Evolutionary conservation across 2,797 vertebrate species (phyloP).

Genomic region (Ctenosaura bakeri): DNA sequence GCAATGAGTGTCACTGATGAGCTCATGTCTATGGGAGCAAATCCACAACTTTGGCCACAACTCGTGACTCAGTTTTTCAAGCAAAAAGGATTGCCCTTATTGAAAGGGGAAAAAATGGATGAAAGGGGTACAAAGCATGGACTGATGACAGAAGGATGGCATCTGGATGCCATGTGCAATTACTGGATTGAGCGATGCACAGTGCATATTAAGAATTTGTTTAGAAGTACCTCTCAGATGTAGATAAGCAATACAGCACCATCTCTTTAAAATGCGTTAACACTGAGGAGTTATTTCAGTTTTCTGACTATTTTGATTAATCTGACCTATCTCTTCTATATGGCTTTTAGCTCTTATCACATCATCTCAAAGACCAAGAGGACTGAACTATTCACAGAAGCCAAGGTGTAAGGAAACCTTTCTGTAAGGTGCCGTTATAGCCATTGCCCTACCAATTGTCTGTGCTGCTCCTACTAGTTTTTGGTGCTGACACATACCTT

Average conservation of each 20-base stretch:
- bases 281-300: slow-evolving; percentile 6
- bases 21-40: no score
- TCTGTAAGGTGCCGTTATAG: slow-evolving; percentile 2
- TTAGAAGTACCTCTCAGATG: background rate
- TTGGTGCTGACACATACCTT: background rate
- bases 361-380: slow-evolving; percentile 6
- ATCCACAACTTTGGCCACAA: no score
- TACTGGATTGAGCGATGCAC: background rate
- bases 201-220: background rate
- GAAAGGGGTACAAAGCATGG: background rate
- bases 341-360: background rate
- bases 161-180: background rate
- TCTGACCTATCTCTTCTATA: slow-evolving; percentile 7
- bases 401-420: background rate
- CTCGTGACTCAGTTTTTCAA: no score
- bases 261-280: slow-evolving; percentile 21
- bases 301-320: slow-evolving; percentile 24
- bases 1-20: no score
- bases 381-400: slow-evolving; percentile 10
- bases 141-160: background rate
- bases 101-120: no score
- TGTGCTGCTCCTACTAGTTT: background rate
- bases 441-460: background rate
- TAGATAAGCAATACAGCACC: background rate
- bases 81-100: no score